Evolutionary conservation across 1,140 invertebrate genomes (phyloP).

Genomic region (Hormaphis cornu): DNA sequence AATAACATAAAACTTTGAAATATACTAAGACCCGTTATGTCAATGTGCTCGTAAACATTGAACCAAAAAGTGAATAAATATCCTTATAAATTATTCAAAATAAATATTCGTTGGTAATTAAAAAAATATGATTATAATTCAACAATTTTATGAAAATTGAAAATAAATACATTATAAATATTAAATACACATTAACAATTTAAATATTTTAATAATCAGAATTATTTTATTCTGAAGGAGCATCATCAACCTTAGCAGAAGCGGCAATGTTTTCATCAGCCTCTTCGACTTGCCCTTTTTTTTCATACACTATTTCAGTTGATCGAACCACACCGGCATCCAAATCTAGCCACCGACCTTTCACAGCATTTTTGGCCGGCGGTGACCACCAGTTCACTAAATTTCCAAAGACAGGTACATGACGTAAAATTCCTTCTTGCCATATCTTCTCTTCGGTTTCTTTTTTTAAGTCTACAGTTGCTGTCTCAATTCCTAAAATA

Average conservation of each 20-base stretch:
- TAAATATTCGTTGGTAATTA: background rate
- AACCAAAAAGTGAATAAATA: constrained; percentile 7
- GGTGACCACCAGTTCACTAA: constrained; percentile 84
- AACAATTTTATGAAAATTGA: background rate
- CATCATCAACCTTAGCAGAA: background rate
- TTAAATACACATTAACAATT: background rate
- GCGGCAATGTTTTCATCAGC: background rate
- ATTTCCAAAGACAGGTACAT: constrained; percentile 82
- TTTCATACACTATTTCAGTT: constrained; percentile 78
- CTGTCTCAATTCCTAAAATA: constrained; percentile 79
- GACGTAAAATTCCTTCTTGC: constrained; percentile 86
- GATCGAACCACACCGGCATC: constrained; percentile 71
- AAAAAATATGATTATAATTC: background rate
- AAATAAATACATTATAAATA: background rate
- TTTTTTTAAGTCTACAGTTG: constrained; percentile 77
- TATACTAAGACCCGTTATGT: background rate
- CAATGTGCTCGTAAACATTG: background rate
- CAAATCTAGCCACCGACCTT: constrained; percentile 81
- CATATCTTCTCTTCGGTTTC: constrained; percentile 81
- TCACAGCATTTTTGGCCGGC: constrained; percentile 53
- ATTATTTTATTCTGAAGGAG: background rate
- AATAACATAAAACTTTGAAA: no score
- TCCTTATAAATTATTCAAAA: background rate
- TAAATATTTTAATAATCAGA: background rate
- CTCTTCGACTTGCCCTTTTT: constrained; percentile 12